A percentile compares a stretch with the other conserved stretches of the same genome.
These are phyloP conservation scores for Chrysocyon brachyurus DNA, from an alignment of 2,797 vertebrate species.

Conservation along the genomic window DNA sequence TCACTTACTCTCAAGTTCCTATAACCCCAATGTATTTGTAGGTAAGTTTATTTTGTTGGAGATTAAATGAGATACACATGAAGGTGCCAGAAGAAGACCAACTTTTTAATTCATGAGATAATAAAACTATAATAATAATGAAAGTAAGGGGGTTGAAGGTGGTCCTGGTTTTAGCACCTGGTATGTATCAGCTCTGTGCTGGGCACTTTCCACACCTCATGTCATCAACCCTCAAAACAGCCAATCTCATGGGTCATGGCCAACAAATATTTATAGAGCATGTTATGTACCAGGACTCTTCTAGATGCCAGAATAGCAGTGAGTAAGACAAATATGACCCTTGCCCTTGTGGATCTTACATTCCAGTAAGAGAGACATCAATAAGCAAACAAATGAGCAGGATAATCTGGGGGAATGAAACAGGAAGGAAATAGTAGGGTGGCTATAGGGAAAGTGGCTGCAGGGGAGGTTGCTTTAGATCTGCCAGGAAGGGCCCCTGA, in stretches of 20 bases:
- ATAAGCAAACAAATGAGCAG: background rate
- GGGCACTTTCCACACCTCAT: background rate
- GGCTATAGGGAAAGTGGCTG: background rate
- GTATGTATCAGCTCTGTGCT: background rate
- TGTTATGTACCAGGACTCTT: background rate
- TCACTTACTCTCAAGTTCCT: background rate
- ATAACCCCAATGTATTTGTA: background rate
- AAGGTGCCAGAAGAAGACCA: background rate
- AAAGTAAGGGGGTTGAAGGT: accelerated
- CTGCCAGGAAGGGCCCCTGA: background rate
- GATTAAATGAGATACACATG: background rate
- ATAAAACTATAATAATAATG: background rate
- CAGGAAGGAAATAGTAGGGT: background rate
- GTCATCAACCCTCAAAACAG: background rate
- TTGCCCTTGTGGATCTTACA: background rate
- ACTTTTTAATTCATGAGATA: background rate
- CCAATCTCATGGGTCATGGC: background rate
- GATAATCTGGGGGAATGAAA: background rate
- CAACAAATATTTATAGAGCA: too few species aligned
- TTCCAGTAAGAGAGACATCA: background rate
- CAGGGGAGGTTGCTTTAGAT: background rate
- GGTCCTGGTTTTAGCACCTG: background rate
- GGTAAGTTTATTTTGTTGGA: background rate
- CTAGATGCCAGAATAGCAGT: background rate
- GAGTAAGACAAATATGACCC: background rate